These are phyloP conservation scores for Panopea generosa DNA, from an alignment of 2,888 invertebrate species.

Conservation along the genomic window DNA sequence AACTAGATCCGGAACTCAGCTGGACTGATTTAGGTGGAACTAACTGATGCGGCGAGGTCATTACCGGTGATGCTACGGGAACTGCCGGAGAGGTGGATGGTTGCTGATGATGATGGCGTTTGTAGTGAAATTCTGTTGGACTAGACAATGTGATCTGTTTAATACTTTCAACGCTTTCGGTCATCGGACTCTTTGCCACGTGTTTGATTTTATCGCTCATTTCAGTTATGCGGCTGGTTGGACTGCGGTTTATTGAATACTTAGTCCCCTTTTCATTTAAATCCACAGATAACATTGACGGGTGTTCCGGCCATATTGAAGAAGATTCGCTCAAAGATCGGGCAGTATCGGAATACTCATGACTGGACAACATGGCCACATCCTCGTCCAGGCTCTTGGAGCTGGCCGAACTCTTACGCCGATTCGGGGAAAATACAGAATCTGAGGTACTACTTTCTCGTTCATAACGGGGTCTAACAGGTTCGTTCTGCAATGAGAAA, in stretches of 20 bases:
- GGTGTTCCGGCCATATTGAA: slow-evolving; percentile 29
- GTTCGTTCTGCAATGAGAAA: slow-evolving; percentile 36
- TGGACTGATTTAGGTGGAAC: slow-evolving; percentile 12
- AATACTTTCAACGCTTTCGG: slow-evolving; percentile 44
- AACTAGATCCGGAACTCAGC: neutral
- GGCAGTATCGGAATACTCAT: slow-evolving; percentile 44
- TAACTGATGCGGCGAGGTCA: slow-evolving; percentile 35
- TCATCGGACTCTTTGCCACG: slow-evolving; percentile 47
- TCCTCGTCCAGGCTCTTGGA: slow-evolving; percentile 59
- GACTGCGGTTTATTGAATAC: slow-evolving; percentile 23
- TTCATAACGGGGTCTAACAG: slow-evolving; percentile 48
- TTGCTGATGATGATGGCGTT: slow-evolving; percentile 23
- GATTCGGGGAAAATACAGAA: slow-evolving; percentile 59
- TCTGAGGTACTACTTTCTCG: slow-evolving; percentile 62
- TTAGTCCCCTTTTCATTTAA: slow-evolving; percentile 23
- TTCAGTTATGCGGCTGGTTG: slow-evolving; percentile 20
- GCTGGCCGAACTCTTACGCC: slow-evolving; percentile 60
- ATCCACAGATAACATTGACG: slow-evolving; percentile 23
- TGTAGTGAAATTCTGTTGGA: slow-evolving; percentile 59
- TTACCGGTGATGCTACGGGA: neutral
- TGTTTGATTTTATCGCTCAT: slow-evolving; percentile 21
- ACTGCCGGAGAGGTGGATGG: neutral
- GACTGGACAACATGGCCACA: slow-evolving; percentile 44
- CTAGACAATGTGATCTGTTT: slow-evolving; percentile 59
- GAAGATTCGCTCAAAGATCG: slow-evolving; percentile 46